Base-by-base conservation (phyloP, 2,113 vertebrate genomes). In the Ciconia maguari region DNA sequence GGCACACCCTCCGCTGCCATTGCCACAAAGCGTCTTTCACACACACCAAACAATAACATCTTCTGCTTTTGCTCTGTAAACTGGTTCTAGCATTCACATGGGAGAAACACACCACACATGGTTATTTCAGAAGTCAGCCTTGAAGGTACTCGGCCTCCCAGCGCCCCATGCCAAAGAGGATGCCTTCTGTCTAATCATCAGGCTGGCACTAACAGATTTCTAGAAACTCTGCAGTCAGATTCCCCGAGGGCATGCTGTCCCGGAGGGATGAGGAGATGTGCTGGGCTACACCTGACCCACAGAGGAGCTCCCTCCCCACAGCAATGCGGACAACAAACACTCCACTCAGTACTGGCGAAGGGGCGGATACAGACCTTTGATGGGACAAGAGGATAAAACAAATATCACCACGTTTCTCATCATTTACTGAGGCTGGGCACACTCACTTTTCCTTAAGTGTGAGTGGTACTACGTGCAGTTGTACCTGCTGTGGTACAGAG, bases 131-230 rank as follows among this genome's bases (percentile, higher is more conserved):
- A 69, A 52, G 34, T 61, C 81, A 75, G 30, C 38, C 80, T 89
- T 83, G 13, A 49, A 89, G 36, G 52, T 51, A 46, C 24, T 44
- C 51, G 41, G 75, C 24, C 49, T 83, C 14, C 19, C 54, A 83
- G 25, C 2, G 0, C 16, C 36, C 38, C 41, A 52, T 0, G 0
- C 41, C n/a, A 64, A 76, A 61, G 2, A 1, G 16, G 74, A 72
- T 42, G 46, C 41, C 19, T 48, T 42, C 78, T 65, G 44, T 57
- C 57, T 48, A 55, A 83, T 52, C 46, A 70, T 27, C 5, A 3
- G 69, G 42, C 38, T 87, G 65, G 65, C 32, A 38, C 21, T 8
- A 89, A 71, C 52, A 65, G 41, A 76, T 62, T 46, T 72, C 65
- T 58, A 92, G 44, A 85, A 82, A 41, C 22, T 30, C 24, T 79